Evolutionary conservation across 2,888 invertebrate genomes (phyloP).

Genomic region (Loripinus fragilis): DNA sequence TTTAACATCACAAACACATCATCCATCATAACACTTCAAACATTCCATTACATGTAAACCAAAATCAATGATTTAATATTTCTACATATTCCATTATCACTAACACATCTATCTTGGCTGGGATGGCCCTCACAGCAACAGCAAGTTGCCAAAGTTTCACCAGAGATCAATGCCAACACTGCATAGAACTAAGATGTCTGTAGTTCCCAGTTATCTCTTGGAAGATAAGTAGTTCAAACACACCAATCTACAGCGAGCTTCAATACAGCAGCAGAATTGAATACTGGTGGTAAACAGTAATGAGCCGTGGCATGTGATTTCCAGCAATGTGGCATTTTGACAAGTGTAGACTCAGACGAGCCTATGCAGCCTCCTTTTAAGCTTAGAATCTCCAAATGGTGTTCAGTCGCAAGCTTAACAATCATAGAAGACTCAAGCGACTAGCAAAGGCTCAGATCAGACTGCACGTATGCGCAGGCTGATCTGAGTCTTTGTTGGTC

Average conservation of each 20-base stretch:
- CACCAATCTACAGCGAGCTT: not conserved
- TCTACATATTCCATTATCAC: conserved; percentile 9
- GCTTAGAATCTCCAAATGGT: too few relatives aligned
- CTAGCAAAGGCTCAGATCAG: too few relatives aligned
- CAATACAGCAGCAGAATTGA: not conserved
- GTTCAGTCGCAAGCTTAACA: too few relatives aligned
- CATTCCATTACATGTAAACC: conserved; percentile 2
- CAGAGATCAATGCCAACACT: conserved; percentile 3
- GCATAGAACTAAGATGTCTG: not conserved
- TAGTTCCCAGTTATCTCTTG: not conserved
- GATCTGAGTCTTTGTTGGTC: too few relatives aligned
- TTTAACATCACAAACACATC: not conserved
- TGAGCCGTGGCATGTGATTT: too few relatives aligned
- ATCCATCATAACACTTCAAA: conserved; percentile 13
- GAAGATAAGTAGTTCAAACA: not conserved
- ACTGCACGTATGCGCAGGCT: too few relatives aligned
- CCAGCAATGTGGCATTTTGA: too few relatives aligned
- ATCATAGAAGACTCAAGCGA: too few relatives aligned
- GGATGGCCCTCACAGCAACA: not conserved
- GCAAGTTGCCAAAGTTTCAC: conserved; percentile 12
- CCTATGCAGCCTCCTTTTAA: too few relatives aligned
- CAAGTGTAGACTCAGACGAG: too few relatives aligned
- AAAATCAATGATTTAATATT: conserved; percentile 16
- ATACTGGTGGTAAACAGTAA: too few relatives aligned
- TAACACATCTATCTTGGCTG: not conserved